These are phyloP conservation scores for Prunella strophiata DNA, from an alignment of 2,797 vertebrate species.

Conservation along the genomic window DNA sequence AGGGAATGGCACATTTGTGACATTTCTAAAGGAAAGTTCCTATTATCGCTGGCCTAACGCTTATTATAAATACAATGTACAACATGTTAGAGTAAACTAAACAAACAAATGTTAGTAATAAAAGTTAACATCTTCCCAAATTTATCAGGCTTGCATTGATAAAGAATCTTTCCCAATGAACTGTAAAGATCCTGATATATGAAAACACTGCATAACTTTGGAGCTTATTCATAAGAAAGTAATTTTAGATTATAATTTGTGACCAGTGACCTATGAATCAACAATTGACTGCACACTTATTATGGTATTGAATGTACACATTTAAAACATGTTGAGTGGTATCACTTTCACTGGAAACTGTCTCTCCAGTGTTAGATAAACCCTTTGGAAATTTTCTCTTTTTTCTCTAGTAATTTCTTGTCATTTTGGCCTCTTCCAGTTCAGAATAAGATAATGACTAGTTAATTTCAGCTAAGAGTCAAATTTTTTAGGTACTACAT, in stretches of 20 bases:
- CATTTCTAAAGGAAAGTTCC: conserved; percentile 11
- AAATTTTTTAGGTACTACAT: background rate
- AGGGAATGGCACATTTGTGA: conserved; percentile 45
- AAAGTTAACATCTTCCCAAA: conserved; percentile 10
- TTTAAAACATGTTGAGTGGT: background rate
- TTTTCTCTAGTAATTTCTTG: conserved; percentile 6
- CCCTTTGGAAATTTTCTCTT: background rate
- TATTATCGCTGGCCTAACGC: background rate
- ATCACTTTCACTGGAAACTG: background rate
- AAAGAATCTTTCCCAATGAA: conserved; percentile 12
- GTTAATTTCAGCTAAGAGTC: conserved; percentile 28
- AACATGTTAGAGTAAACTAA: conserved; percentile 25
- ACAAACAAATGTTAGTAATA: conserved; percentile 17
- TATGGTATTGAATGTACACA: background rate
- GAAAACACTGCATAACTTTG: background rate
- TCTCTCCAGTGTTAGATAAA: background rate
- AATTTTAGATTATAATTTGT: conserved; percentile 16
- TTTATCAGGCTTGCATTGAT: conserved; percentile 36
- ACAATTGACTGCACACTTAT: conserved; percentile 1
- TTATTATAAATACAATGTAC: conserved; percentile 22
- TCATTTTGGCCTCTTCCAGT: background rate
- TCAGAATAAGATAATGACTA: conserved; percentile 32
- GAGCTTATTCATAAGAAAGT: background rate
- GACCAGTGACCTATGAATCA: conserved; percentile 2
- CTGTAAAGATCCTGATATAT: background rate